Percentiles rank a stretch among this genome's conserved stretches.
phyloP scores from a whole-genome alignment of 2,797 vertebrate species.

The Squalus acanthias region DNA sequence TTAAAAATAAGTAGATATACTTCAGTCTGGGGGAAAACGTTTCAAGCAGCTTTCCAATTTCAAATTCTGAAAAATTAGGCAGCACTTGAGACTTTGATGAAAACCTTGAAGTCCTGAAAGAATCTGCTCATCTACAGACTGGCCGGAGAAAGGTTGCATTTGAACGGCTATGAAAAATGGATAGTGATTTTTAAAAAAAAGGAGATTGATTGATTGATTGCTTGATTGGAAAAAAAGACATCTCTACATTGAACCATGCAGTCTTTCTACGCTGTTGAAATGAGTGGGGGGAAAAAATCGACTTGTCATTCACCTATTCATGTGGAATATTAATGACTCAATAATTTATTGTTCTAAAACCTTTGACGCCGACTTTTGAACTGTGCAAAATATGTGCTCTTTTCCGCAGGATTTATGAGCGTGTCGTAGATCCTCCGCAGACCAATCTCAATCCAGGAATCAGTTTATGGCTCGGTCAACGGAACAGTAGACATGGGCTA shows the following conservation, averaged over 20 bases:
- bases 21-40: neutral
- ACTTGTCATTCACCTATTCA: neutral
- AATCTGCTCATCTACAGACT: neutral
- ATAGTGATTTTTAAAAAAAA: neutral
- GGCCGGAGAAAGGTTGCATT: neutral
- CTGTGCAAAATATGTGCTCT: constrained; percentile 42
- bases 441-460: constrained; percentile 75
- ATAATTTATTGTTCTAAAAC: neutral
- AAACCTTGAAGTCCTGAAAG: neutral
- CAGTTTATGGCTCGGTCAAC: constrained; percentile 89
- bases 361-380: neutral
- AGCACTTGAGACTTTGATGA: neutral
- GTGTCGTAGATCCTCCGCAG: constrained; percentile 83
- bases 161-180: neutral
- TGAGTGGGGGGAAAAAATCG: neutral
- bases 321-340: neutral
- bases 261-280: neutral
- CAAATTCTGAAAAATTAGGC: neutral
- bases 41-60: neutral
- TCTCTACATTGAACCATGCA: neutral
- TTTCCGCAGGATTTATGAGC: constrained; percentile 83
- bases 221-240: neutral
- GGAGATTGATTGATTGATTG: neutral
- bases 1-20: neutral
- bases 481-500: constrained; percentile 83